Percentiles rank a stretch among this genome's conserved stretches.
Conservation (phyloP, 2,888 invertebrate species). For the Gibbula magus region DNA sequence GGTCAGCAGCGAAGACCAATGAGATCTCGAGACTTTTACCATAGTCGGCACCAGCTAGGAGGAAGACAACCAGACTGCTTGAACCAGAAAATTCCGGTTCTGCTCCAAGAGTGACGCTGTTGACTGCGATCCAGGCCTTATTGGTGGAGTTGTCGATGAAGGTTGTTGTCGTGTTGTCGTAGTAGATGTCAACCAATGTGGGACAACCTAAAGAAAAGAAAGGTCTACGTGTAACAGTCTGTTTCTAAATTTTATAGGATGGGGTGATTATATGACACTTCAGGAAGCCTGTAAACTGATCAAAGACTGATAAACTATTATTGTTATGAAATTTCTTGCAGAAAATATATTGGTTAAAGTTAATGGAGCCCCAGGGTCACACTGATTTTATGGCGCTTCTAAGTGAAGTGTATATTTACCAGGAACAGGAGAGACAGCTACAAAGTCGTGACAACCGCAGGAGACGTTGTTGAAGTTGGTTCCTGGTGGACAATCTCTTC, state of each 20-base stretch:
- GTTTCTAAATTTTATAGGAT: too few relatives aligned
- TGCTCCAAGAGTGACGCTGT: background rate
- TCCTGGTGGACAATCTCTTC: background rate
- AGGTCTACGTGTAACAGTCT: too few relatives aligned
- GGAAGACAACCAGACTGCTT: background rate
- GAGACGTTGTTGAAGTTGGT: conserved; percentile 10
- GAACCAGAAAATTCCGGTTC: background rate
- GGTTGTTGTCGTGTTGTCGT: background rate
- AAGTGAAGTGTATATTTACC: background rate
- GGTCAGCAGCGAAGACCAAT: background rate
- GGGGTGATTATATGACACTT: too few relatives aligned
- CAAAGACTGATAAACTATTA: too few relatives aligned
- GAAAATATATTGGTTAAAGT: too few relatives aligned
- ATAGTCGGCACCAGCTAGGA: background rate
- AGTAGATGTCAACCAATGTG: background rate
- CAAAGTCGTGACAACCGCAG: background rate
- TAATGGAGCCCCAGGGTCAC: too few relatives aligned
- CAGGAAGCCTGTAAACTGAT: too few relatives aligned
- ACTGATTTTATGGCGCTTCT: too few relatives aligned
- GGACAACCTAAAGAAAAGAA: background rate
- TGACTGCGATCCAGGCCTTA: background rate
- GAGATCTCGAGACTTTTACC: background rate
- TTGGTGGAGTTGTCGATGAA: conserved; percentile 5
- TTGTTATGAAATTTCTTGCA: too few relatives aligned
- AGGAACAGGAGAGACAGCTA: background rate